These are phyloP conservation scores for Kryptopterus vitreolus DNA, from an alignment of 2,797 vertebrate genomes.

Conservation along the genomic window DNA sequence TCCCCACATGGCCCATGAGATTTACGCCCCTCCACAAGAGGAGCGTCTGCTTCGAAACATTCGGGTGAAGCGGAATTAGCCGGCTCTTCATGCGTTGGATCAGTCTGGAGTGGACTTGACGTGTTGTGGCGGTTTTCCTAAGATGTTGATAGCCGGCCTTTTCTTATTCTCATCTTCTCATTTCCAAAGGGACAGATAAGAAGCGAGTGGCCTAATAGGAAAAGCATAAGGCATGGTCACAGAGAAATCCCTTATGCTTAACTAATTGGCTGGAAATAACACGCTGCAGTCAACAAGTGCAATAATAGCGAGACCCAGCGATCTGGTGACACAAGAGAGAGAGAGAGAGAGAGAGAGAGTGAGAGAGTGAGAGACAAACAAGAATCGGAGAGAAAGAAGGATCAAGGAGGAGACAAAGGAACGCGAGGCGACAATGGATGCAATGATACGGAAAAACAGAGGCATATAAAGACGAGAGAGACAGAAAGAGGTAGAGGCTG, in stretches of 20 bases:
- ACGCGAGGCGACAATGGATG: neutral
- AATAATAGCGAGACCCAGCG: slow-evolving; percentile 53
- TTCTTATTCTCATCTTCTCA: neutral
- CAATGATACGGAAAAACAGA: slow-evolving; percentile 38
- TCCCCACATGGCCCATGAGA: slow-evolving; percentile 46
- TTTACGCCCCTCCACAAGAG: slow-evolving; percentile 34
- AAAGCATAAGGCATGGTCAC: slow-evolving; percentile 43
- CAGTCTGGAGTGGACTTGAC: neutral
- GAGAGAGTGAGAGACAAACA: slow-evolving; percentile 19
- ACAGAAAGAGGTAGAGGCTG: neutral
- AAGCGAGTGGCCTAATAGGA: slow-evolving; percentile 16
- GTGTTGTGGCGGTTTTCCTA: neutral
- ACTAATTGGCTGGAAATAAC: slow-evolving; percentile 55
- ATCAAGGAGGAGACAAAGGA: neutral
- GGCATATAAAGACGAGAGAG: slow-evolving; percentile 32
- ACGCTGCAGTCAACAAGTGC: slow-evolving; percentile 48
- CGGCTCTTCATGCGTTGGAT: slow-evolving; percentile 13
- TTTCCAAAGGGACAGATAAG: slow-evolving; percentile 40
- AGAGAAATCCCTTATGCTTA: slow-evolving; percentile 48
- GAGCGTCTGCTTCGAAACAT: slow-evolving; percentile 25
- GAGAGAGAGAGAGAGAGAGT: slow-evolving; percentile 35
- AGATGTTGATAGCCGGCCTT: neutral
- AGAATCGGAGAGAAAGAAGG: neutral
- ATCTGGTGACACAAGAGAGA: slow-evolving; percentile 43
- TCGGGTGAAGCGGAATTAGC: slow-evolving; percentile 21